These are phyloP conservation scores for Heliornis fulica DNA, from an alignment of 2,113 vertebrate genomes.

Conservation along the genomic window DNA sequence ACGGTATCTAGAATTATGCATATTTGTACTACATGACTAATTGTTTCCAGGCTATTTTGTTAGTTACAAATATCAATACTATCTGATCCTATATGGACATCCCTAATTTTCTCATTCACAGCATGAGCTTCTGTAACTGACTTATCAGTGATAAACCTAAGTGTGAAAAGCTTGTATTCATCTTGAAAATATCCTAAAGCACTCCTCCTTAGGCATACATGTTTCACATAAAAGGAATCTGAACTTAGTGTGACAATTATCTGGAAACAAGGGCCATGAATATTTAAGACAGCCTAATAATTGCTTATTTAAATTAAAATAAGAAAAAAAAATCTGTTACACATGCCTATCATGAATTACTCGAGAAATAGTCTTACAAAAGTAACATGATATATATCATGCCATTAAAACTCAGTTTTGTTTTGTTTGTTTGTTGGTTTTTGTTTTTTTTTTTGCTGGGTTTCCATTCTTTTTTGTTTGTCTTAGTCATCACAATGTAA, in stretches of 20 bases:
- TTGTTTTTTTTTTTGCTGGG: neutral
- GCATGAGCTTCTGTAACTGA: neutral
- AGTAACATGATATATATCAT: neutral
- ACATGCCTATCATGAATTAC: neutral
- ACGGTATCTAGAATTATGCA: neutral
- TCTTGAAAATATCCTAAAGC: neutral
- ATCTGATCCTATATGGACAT: neutral
- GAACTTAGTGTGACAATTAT: neutral
- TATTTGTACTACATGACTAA: neutral
- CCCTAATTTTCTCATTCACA: neutral
- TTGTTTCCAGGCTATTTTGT: neutral
- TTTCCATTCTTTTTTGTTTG: neutral
- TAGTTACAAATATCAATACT: neutral
- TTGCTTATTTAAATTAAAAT: neutral
- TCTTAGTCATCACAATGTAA: neutral
- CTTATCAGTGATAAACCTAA: neutral
- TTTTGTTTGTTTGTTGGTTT: too few species aligned
- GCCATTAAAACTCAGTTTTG: neutral
- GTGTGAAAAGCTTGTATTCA: neutral
- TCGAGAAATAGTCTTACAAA: neutral
- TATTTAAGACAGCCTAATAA: neutral
- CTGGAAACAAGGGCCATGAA: conserved; percentile 1
- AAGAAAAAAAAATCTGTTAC: neutral
- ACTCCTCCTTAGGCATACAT: neutral
- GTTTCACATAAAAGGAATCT: neutral